These are phyloP conservation scores for Lepidurus packardi DNA, from an alignment of 1,140 invertebrate species.

Conservation along the genomic window DNA sequence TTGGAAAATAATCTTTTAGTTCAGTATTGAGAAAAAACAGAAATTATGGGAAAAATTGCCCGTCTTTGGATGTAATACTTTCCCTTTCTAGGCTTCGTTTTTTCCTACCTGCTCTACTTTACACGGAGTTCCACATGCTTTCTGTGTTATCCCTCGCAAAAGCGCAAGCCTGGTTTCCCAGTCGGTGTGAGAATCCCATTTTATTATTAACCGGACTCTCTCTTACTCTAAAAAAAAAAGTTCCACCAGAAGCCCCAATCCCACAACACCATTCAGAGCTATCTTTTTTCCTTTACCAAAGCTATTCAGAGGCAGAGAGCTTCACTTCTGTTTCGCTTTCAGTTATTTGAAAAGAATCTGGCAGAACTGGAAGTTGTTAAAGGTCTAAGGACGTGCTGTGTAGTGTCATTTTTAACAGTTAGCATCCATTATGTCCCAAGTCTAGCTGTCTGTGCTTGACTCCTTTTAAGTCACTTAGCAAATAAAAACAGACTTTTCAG, in stretches of 20 bases:
- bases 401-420: background rate
- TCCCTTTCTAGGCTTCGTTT: constrained; percentile 3
- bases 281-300: background rate
- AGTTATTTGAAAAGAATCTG: background rate
- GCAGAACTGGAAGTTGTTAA: background rate
- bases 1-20: no score
- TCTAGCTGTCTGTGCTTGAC: background rate
- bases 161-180: background rate
- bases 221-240: background rate
- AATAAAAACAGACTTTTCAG: no score
- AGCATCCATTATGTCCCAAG: background rate
- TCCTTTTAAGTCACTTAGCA: background rate
- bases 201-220: constrained; percentile 18
- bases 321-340: background rate
- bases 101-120: constrained; percentile 6
- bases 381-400: background rate
- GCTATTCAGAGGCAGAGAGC: background rate
- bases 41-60: no score
- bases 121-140: background rate
- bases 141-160: background rate
- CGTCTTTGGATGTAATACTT: background rate
- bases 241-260: background rate
- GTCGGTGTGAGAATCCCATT: background rate
- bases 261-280: background rate
- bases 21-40: no score